Conservation (phyloP, 2,113 vertebrate genomes). For the Bubo blakistoni region DNA sequence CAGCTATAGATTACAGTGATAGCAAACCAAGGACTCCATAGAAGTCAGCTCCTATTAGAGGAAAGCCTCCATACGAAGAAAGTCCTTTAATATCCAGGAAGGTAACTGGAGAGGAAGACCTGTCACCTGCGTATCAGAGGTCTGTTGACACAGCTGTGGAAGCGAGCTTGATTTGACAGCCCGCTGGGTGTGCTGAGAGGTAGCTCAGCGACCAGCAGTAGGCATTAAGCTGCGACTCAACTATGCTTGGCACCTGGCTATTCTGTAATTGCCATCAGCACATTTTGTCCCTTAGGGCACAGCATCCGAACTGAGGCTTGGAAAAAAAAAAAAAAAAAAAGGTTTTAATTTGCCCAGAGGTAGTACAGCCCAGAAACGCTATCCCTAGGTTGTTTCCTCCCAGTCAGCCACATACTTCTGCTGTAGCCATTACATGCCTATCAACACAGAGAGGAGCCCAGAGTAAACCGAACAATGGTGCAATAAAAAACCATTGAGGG, state of each 20-base stretch:
- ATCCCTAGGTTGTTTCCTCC: background rate
- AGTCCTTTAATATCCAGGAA: background rate
- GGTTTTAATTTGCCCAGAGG: background rate
- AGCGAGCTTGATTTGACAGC: background rate
- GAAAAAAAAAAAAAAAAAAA: background rate
- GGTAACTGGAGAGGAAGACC: background rate
- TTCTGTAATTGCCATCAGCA: background rate
- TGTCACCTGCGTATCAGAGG: background rate
- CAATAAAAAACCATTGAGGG: constrained; percentile 45
- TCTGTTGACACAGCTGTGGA: background rate
- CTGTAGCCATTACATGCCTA: background rate
- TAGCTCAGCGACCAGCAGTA: background rate
- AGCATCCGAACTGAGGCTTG: background rate
- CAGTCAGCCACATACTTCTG: background rate
- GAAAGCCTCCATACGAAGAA: background rate
- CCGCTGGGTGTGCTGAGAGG: accelerated
- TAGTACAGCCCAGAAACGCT: background rate
- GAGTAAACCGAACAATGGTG: background rate
- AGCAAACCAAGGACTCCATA: background rate
- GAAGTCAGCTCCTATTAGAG: background rate
- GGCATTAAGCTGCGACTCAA: background rate
- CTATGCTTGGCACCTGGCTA: background rate
- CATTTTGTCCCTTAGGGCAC: background rate
- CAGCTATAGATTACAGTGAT: background rate
- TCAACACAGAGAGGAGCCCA: background rate